These are phyloP conservation scores for Drosophila buzzatii DNA, from an alignment of 2,888 invertebrate species.

Conservation along the genomic window DNA sequence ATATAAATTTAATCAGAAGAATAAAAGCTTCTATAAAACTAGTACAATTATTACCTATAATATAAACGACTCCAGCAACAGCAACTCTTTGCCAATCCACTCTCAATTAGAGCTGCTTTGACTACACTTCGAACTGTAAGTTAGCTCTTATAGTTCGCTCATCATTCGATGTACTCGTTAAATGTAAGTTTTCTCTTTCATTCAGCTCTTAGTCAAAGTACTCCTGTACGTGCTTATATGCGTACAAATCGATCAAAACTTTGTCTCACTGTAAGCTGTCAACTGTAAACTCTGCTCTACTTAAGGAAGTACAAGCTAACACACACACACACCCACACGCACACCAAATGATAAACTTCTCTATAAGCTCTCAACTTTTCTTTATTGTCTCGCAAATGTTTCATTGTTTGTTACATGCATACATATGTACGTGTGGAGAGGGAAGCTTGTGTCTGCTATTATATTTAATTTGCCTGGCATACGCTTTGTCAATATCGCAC, in stretches of 20 bases:
- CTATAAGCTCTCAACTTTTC: constrained; percentile 57
- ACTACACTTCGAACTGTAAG: background rate
- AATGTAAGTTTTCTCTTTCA: constrained; percentile 17
- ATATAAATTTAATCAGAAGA: background rate
- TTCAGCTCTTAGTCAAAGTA: constrained; percentile 9
- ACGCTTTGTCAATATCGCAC: constrained; percentile 76
- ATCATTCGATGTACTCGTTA: constrained; percentile 13
- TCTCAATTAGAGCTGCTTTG: background rate
- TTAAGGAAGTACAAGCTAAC: constrained; percentile 10
- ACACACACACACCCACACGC: constrained; percentile 5
- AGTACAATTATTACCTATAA: background rate
- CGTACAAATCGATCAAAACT: constrained; percentile 69
- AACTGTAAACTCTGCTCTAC: constrained; percentile 29
- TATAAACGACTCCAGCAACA: background rate
- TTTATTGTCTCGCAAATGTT: constrained; percentile 50
- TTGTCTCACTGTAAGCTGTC: constrained; percentile 36
- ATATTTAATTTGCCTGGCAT: constrained; percentile 74
- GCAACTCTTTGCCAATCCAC: background rate
- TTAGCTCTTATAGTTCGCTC: background rate
- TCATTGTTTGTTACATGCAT: constrained; percentile 21
- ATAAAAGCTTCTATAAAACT: background rate
- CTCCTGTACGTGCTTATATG: constrained; percentile 59
- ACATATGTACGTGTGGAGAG: background rate
- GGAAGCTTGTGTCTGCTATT: constrained; percentile 50
- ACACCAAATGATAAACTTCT: constrained; percentile 47